These are phyloP conservation scores for Orthosia incerta DNA, from an alignment of 2,888 invertebrate genomes.

Conservation along the genomic window DNA sequence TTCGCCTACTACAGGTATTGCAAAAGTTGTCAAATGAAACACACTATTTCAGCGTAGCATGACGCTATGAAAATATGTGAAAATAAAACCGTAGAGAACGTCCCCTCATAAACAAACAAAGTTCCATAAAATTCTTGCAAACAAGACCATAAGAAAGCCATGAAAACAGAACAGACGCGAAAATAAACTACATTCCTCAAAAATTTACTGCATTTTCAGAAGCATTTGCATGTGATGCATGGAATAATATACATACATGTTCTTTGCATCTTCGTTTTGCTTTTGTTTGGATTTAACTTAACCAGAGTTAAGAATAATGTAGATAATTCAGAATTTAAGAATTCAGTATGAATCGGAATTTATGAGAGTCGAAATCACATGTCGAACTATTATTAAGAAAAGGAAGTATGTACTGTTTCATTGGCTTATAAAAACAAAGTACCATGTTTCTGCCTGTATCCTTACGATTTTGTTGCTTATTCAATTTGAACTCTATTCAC, in stretches of 20 bases:
- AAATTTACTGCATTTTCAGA: background rate
- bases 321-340: conserved; percentile 17
- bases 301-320: background rate
- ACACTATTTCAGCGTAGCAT: background rate
- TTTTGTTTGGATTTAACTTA: background rate
- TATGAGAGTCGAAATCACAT: conserved; percentile 11
- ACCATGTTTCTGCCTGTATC: background rate
- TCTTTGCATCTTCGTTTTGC: background rate
- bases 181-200: background rate
- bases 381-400: background rate
- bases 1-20: too few species aligned
- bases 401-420: conserved; percentile 7
- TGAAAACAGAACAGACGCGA: conserved; percentile 3
- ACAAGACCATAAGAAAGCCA: background rate
- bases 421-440: background rate
- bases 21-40: too few species aligned
- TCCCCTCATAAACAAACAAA: background rate
- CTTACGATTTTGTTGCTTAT: background rate
- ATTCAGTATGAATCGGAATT: conserved; percentile 5
- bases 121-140: background rate
- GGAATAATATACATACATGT: background rate
- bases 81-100: background rate
- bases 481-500: background rate
- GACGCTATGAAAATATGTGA: background rate
- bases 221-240: conserved; percentile 24